Conservation (phyloP, 2,797 vertebrate genomes). For the Eurystomus glaucurus region DNA sequence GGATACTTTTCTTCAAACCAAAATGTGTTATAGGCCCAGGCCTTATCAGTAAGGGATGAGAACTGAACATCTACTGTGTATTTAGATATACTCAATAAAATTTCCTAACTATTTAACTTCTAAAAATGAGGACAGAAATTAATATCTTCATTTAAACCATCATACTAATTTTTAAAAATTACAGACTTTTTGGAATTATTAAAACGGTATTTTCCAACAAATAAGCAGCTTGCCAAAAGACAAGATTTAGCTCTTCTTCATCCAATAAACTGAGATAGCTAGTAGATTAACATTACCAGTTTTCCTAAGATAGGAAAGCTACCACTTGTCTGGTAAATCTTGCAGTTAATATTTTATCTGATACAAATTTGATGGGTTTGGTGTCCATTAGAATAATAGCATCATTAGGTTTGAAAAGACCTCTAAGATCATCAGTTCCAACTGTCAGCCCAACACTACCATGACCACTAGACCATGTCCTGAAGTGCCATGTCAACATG, state of each 20-base stretch:
- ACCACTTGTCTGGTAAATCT: accelerated
- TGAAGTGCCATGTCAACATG: no score
- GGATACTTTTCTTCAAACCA: background rate
- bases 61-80: accelerated
- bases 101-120: background rate
- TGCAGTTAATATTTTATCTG: background rate
- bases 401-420: no score
- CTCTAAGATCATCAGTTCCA: no score
- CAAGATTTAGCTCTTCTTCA: background rate
- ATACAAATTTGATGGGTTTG: background rate
- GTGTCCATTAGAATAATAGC: background rate
- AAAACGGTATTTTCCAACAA: background rate
- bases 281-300: accelerated
- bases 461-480: no score
- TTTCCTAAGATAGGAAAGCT: background rate
- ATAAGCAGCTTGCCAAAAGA: background rate
- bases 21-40: background rate
- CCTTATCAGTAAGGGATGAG: background rate
- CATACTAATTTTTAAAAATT: background rate
- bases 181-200: background rate
- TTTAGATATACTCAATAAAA: background rate
- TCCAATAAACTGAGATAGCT: background rate
- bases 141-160: background rate
- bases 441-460: no score
- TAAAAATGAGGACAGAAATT: background rate